phyloP scores from a whole-genome alignment of 2,888 invertebrate species.

The Andricus curvator region DNA sequence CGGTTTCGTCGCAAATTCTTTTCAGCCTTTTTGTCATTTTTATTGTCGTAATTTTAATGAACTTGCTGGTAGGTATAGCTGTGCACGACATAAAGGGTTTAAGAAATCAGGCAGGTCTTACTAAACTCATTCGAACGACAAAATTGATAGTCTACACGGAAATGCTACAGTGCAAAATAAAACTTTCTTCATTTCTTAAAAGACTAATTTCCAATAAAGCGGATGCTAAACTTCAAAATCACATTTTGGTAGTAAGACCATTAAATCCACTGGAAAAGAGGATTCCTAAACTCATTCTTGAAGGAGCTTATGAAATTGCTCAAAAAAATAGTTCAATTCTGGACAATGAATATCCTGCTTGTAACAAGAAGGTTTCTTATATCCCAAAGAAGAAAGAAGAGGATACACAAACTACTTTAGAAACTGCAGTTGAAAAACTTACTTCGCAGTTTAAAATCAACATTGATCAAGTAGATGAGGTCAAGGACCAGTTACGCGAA shows the following conservation, averaged over 20 bases:
- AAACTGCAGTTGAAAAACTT: constrained; percentile 63
- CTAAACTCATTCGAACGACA: constrained; percentile 78
- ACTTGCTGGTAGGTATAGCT: constrained; percentile 76
- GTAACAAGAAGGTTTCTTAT: constrained; percentile 62
- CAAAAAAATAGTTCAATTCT: constrained; percentile 68
- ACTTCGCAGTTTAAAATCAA: constrained; percentile 64
- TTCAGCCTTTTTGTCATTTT: constrained; percentile 76
- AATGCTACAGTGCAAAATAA: constrained; percentile 76
- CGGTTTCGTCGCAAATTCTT: constrained; percentile 74
- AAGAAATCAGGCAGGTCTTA: constrained; percentile 79
- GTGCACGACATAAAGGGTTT: constrained; percentile 78
- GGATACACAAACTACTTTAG: constrained; percentile 55
- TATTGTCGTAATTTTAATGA: constrained; percentile 77
- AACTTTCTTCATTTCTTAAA: constrained; percentile 74
- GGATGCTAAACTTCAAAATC: constrained; percentile 76
- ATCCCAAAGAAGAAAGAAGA: constrained; percentile 63
- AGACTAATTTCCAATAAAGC: constrained; percentile 76
- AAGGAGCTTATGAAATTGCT: constrained; percentile 78
- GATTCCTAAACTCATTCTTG: constrained; percentile 77
- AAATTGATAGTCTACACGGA: constrained; percentile 79
- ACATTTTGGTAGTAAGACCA: constrained; percentile 78
- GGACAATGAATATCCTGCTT: constrained; percentile 61
- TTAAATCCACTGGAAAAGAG: constrained; percentile 78
- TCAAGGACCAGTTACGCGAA: constrained; percentile 67
- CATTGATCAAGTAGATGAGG: constrained; percentile 66